Conservation (phyloP, 1,140 invertebrate genomes). For the Drosophila erecta region DNA sequence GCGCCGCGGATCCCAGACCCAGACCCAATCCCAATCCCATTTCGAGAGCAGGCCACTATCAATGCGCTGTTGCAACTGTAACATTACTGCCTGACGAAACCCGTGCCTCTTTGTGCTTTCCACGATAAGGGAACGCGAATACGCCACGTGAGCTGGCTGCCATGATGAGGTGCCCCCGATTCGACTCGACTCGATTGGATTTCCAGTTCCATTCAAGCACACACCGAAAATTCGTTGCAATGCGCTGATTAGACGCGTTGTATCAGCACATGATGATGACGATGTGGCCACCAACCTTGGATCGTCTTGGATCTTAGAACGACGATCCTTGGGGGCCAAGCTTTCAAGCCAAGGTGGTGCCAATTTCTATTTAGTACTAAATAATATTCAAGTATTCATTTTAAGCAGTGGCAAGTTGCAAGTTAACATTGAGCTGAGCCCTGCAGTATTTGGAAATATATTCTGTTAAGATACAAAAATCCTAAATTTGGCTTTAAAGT, state of each 20-base stretch:
- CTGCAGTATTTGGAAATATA: too few relatives aligned
- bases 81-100: conserved; percentile 56
- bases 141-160: conserved; percentile 60
- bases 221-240: conserved; percentile 35
- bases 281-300: background rate
- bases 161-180: conserved; percentile 33
- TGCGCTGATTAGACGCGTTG: conserved; percentile 60
- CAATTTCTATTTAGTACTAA: too few relatives aligned
- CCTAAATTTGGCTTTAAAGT: too few relatives aligned
- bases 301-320: background rate
- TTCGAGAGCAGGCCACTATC: conserved; percentile 16
- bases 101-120: conserved; percentile 5
- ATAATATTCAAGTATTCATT: too few relatives aligned
- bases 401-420: too few relatives aligned
- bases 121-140: conserved; percentile 65
- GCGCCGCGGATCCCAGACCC: too few relatives aligned
- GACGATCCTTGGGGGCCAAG: too few relatives aligned
- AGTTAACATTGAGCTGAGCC: too few relatives aligned
- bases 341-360: too few relatives aligned
- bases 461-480: too few relatives aligned
- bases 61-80: conserved; percentile 64
- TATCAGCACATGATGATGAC: conserved; percentile 3
- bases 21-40: background rate
- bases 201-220: background rate
- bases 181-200: conserved; percentile 39